Conservation (phyloP, 2,888 invertebrate genomes). For the Brachynemurus nebulosus region DNA sequence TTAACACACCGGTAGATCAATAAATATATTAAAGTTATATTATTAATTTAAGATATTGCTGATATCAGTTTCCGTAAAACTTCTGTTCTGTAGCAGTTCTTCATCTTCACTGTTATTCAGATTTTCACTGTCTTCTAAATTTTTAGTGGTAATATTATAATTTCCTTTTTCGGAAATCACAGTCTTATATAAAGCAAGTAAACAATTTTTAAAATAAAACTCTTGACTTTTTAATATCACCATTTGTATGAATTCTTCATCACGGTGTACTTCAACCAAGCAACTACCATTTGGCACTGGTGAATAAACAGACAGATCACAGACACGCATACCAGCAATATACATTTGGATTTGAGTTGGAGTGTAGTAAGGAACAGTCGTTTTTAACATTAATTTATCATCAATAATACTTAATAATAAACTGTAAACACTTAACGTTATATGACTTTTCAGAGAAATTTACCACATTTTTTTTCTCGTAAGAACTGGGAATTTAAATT, state of each 20-base stretch:
- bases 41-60: background rate
- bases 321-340: background rate
- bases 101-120: no score
- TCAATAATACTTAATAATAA: no score
- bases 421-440: no score
- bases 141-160: no score
- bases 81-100: background rate
- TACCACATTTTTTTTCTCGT: no score
- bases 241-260: no score
- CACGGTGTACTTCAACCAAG: background rate
- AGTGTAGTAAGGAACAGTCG: background rate
- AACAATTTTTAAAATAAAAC: background rate
- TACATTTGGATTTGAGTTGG: background rate
- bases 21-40: background rate
- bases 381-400: background rate
- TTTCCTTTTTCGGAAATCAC: no score
- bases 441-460: no score
- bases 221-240: background rate
- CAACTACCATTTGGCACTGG: background rate
- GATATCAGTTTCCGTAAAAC: background rate
- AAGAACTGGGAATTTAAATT: no score
- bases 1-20: background rate
- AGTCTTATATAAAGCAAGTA: background rate
- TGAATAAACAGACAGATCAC: no score
- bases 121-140: no score